These are phyloP conservation scores for Neuroscelio doddi DNA, from an alignment of 2,888 invertebrate species.

Conservation along the genomic window DNA sequence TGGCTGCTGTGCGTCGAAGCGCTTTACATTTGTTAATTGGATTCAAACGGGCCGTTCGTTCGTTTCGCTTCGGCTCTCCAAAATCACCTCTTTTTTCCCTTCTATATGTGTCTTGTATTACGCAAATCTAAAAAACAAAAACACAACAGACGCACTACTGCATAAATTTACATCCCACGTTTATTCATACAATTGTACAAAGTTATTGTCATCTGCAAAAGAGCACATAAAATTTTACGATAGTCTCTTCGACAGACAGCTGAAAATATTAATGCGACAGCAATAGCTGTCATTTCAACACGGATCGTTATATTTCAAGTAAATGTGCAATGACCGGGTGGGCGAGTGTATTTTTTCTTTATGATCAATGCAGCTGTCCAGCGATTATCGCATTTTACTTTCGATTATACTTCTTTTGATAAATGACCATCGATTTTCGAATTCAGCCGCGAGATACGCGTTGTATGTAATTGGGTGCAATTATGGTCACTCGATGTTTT, in stretches of 20 bases:
- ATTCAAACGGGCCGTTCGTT: slow-evolving; percentile 38
- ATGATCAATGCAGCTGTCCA: slow-evolving; percentile 40
- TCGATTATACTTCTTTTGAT: slow-evolving; percentile 33
- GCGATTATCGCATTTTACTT: slow-evolving; percentile 38
- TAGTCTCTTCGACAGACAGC: too few species aligned
- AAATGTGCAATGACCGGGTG: too few species aligned
- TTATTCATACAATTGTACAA: too few species aligned
- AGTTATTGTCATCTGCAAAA: too few species aligned
- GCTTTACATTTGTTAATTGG: slow-evolving; percentile 53
- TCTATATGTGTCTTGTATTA: neutral
- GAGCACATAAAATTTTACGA: too few species aligned
- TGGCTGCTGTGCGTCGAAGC: slow-evolving; percentile 34
- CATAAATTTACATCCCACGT: too few species aligned
- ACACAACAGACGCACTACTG: neutral
- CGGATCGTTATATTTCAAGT: too few species aligned
- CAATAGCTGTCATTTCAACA: too few species aligned
- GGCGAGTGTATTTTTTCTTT: neutral
- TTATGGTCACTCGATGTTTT: neutral
- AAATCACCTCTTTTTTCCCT: slow-evolving; percentile 18
- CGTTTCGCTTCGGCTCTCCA: slow-evolving; percentile 29
- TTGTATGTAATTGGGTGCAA: slow-evolving; percentile 11
- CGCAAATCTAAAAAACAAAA: too few species aligned
- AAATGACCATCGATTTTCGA: slow-evolving; percentile 19
- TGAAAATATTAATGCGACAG: too few species aligned
- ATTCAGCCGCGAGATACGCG: slow-evolving; percentile 22